Base-by-base conservation (phyloP, 2,888 invertebrate species). In the Thysanoteuthis rhombus region DNA sequence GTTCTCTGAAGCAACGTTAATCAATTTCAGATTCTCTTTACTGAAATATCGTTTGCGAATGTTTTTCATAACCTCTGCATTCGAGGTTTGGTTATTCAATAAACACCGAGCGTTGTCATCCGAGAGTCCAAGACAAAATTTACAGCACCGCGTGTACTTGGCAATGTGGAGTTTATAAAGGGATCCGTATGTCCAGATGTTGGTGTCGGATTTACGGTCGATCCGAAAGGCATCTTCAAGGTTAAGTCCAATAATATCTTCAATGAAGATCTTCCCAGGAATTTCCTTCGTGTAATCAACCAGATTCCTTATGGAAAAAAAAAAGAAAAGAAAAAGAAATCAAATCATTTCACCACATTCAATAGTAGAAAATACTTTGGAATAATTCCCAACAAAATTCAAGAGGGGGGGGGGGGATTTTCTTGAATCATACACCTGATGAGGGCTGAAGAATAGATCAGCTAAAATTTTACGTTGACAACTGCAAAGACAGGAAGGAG, bases 141-240 rank as follows among this genome's bases (percentile, higher is more conserved):
- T 42, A 36, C 94, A 93, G 36, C 89, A 89, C 38, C 93, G 75
- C 39, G 95, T 94, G 93, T 96, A 97, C 47, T 94, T 95, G 6
- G 97, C 95, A 42, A 97, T 95, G 93, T 97, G 96, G 39, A 95
- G 95, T 93, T 96, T 96, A 94, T 97, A 97, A 42, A 97, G 94
- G 42, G 96, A 96, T 47, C 96, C 96, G 95, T 96, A 97, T 10
- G 95, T 95, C 94, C 96, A 95, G 93, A 97, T 96, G 92, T 96
- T 95, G 93, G 94, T 94, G 94, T 97, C 97, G 19, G 95, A 92
- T 93, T 95, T 95, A 32, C 96, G 94, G 95, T 97, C 97, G 36
- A 97, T 93, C 93, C 96, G 95, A 94, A 95, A 97, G 10, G 96
- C 96, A 94, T 96, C 96, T 94, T 96, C 95, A 25, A 96, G 94